Evolutionary conservation across 2,888 invertebrate genomes (phyloP).

Genomic region (Trichacis sp.): DNA sequence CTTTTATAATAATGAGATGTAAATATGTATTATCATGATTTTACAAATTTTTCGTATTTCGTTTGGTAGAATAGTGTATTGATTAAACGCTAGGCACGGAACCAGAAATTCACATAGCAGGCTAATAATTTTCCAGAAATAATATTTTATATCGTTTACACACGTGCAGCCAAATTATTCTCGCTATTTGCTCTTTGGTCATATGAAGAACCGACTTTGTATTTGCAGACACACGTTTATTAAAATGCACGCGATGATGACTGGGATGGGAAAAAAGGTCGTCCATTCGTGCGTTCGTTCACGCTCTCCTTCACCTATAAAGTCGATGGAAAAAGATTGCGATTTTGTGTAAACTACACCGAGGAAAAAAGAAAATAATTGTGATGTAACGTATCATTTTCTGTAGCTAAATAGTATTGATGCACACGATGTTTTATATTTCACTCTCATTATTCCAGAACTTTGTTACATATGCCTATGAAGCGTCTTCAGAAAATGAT

Average conservation of each 20-base stretch:
- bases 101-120: slow-evolving; percentile 29
- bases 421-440: too few species aligned
- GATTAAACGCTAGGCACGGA: slow-evolving; percentile 21
- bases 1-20: too few species aligned
- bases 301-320: slow-evolving; percentile 20
- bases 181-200: slow-evolving; percentile 16
- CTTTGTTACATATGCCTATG: too few species aligned
- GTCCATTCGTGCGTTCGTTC: slow-evolving; percentile 3
- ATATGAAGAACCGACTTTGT: slow-evolving; percentile 8
- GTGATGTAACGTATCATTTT: too few species aligned
- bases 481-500: too few species aligned
- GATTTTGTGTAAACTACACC: not conserved
- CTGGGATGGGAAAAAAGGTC: slow-evolving; percentile 12
- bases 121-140: slow-evolving; percentile 58
- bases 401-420: too few species aligned
- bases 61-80: too few species aligned
- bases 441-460: too few species aligned
- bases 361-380: too few species aligned
- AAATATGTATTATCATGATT: too few species aligned
- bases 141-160: slow-evolving; percentile 54
- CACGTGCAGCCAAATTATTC: slow-evolving; percentile 5
- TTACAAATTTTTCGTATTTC: too few species aligned
- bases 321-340: not conserved
- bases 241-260: slow-evolving; percentile 20
- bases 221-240: slow-evolving; percentile 16